phyloP scores from a whole-genome alignment of 2,797 vertebrate species.

The Tokudaia muenninki region DNA sequence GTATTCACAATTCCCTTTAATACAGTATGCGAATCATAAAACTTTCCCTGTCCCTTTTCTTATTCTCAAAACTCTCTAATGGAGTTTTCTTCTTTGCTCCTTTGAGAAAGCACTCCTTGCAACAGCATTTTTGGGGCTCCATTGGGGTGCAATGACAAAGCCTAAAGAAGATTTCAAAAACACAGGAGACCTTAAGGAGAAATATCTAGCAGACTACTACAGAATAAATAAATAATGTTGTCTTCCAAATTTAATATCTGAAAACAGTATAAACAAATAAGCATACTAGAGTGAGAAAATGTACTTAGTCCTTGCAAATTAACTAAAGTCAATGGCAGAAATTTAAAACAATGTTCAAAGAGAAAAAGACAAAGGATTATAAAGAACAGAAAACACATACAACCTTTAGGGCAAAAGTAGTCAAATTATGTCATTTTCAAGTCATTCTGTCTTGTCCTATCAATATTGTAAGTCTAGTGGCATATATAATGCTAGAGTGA shows the following conservation, averaged over 20 bases:
- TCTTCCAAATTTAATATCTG: constrained; percentile 44
- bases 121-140: neutral
- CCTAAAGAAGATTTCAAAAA: neutral
- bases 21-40: neutral
- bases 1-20: neutral
- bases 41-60: neutral
- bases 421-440: neutral
- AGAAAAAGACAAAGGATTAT: constrained; percentile 19
- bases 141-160: fast-evolving
- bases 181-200: neutral
- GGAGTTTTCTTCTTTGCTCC: neutral
- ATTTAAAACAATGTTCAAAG: constrained; percentile 39
- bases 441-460: constrained; percentile 38
- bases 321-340: constrained; percentile 39
- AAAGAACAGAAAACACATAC: neutral
- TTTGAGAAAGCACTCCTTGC: neutral
- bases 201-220: neutral
- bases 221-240: neutral
- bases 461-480: neutral
- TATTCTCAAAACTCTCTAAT: neutral
- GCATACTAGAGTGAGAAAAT: neutral
- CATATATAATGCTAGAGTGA: constrained; percentile 6
- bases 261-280: neutral
- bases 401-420: neutral
- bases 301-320: constrained; percentile 20